Base-by-base conservation (phyloP, 2,888 invertebrate species). In the Stenotaenia linearis region DNA sequence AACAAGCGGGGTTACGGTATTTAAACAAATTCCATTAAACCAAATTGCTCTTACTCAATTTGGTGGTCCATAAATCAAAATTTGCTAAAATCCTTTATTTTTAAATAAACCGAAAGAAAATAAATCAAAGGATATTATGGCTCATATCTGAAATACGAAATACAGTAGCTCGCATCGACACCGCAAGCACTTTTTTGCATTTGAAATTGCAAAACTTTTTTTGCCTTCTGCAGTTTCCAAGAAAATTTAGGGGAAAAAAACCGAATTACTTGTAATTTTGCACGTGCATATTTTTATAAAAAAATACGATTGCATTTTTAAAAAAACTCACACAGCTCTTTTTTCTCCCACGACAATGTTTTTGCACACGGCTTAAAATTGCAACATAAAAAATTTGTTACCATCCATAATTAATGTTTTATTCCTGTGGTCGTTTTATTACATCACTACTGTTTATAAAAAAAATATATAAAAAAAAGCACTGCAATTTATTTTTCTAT, bases 351-450 rank as follows among this genome's bases (percentile, higher is more conserved):
- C 12, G 9, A 15, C 25, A 69, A 28, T 1, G n/a, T 1, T 3
- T 69, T 28, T 4, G 69, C 69, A 69, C 23, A 69, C 25, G 69
- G 25, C 69, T 75, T 75, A 37, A 75, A 75, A 75, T 32, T 75
- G 75, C 30, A 75, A 30, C n/a, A 75, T 75, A 32, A 25, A 7
- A n/a, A 32, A 21, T 15, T 10, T 37, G 23, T 21, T 28, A 7
- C 9, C 28, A 10, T 74, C 4, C 4, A 56, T 7, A 4, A 6
- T 56, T 6, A 56, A 56, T 56, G n/a, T n/a, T n/a, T n/a, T n/a
- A n/a, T n/a, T n/a, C n/a, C n/a, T n/a, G n/a, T n/a, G n/a, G n/a
- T 56, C 23, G 18, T 56, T 56, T 10, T 56, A 21, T 56, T 15
- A 12, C 23, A 74, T 74, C 28, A 74, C 23, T 74, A 21, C 28